These are phyloP conservation scores for Sylvietta virens DNA, from an alignment of 2,113 vertebrate species.

Conservation along the genomic window DNA sequence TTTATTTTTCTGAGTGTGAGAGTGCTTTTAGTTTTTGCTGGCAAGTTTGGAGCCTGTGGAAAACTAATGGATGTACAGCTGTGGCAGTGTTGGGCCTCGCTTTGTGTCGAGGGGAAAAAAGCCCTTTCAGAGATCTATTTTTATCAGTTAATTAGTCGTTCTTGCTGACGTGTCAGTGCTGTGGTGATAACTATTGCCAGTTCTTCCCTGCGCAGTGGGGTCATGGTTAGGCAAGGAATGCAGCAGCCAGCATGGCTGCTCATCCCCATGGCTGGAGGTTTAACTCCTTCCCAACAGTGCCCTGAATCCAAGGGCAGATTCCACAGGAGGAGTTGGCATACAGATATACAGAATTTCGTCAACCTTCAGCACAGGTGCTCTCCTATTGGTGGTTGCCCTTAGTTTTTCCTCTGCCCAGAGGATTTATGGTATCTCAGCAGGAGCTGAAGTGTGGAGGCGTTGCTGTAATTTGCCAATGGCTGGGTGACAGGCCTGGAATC, in stretches of 20 bases:
- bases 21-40: neutral
- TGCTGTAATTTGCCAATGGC: neutral
- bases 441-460: neutral
- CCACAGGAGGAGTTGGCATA: rapidly evolving
- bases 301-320: neutral
- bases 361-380: neutral
- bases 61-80: neutral
- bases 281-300: neutral
- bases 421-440: neutral
- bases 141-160: conserved; percentile 39
- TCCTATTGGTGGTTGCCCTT: neutral
- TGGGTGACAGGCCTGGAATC: neutral
- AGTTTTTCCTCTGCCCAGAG: neutral
- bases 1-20: neutral
- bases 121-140: conserved; percentile 37
- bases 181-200: neutral
- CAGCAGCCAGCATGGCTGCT: neutral
- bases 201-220: neutral
- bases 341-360: rapidly evolving
- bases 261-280: neutral
- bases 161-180: neutral
- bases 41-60: neutral
- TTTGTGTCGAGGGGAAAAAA: neutral
- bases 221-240: neutral
- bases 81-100: neutral